Percentiles rank a stretch among this genome's conserved stretches.
These are phyloP conservation scores for Myotis vivesi DNA, from an alignment of 2,797 vertebrate species.

Conservation along the genomic window DNA sequence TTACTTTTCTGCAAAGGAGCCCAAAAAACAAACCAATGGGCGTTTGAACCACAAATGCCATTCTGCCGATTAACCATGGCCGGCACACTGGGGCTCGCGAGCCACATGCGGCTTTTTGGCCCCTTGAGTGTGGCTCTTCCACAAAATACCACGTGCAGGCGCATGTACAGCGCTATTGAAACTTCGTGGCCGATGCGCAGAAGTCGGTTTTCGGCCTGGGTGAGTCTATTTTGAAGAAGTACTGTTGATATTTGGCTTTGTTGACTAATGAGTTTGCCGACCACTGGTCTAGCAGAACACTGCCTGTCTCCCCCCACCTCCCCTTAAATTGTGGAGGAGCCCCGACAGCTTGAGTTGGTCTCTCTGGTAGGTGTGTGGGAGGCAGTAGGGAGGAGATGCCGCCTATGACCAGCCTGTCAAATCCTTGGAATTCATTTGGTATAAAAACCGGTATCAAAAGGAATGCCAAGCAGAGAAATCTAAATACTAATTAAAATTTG, in stretches of 20 bases:
- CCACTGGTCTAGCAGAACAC: not conserved
- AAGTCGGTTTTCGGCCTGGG: too few relatives aligned
- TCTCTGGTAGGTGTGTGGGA: not conserved
- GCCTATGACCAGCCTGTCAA: not conserved
- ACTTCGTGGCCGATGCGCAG: too few relatives aligned
- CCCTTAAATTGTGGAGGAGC: not conserved
- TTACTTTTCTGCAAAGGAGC: slow-evolving; percentile 46
- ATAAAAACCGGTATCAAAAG: slow-evolving; percentile 39
- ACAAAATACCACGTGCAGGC: too few relatives aligned
- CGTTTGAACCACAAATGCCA: slow-evolving; percentile 5
- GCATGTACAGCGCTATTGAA: too few relatives aligned
- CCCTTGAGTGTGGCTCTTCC: too few relatives aligned
- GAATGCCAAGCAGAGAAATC: slow-evolving; percentile 42
- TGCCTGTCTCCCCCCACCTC: too few relatives aligned
- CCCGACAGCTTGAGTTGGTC: not conserved
- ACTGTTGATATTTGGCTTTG: too few relatives aligned
- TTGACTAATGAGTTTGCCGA: too few relatives aligned
- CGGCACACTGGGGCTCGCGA: too few relatives aligned
- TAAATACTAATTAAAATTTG: slow-evolving; percentile 52
- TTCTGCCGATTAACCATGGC: not conserved
- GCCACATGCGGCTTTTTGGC: too few relatives aligned
- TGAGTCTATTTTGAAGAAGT: too few relatives aligned
- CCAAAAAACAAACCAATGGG: not conserved
- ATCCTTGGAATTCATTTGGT: slow-evolving; percentile 45
- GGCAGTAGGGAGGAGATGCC: not conserved